A percentile compares a stretch with the other conserved stretches of the same genome.
Evolutionary conservation across 2,113 vertebrate genomes (phyloP).

Genomic region (Etia nguti): DNA sequence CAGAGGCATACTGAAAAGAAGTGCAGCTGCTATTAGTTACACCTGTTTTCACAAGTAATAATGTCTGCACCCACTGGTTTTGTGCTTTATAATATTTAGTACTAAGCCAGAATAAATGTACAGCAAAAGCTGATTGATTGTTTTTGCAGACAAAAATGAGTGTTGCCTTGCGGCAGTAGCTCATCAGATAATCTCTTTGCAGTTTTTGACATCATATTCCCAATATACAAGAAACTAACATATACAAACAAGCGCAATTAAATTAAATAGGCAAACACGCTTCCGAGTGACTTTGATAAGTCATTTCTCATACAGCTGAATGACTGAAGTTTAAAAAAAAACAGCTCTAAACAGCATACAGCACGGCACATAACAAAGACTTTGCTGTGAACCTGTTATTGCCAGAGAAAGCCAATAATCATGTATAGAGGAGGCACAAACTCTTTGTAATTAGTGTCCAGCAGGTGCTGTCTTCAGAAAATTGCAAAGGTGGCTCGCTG

Average conservation of each 20-base stretch:
- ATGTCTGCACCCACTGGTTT: neutral
- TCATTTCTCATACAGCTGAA: neutral
- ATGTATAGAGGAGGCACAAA: neutral
- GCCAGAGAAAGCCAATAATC: neutral
- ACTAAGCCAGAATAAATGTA: neutral
- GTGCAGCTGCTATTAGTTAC: neutral
- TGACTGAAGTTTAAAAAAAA: neutral
- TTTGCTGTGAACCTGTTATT: neutral
- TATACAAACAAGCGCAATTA: neutral
- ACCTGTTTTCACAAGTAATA: neutral
- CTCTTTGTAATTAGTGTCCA: conserved; percentile 16
- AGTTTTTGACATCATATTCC: neutral
- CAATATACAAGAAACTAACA: neutral
- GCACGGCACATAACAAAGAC: neutral
- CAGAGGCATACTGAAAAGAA: neutral
- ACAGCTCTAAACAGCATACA: neutral
- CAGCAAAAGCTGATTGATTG: neutral
- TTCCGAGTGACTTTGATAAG: neutral
- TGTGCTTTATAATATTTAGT: neutral
- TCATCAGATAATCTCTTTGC: neutral
- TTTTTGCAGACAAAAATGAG: neutral
- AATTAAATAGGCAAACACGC: neutral
- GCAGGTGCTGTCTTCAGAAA: conserved; percentile 19
- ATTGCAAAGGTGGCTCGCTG: conserved; percentile 6
- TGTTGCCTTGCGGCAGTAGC: neutral